These are phyloP conservation scores for Hyperoodon ampullatus DNA, from an alignment of 2,113 vertebrate species.

Conservation along the genomic window DNA sequence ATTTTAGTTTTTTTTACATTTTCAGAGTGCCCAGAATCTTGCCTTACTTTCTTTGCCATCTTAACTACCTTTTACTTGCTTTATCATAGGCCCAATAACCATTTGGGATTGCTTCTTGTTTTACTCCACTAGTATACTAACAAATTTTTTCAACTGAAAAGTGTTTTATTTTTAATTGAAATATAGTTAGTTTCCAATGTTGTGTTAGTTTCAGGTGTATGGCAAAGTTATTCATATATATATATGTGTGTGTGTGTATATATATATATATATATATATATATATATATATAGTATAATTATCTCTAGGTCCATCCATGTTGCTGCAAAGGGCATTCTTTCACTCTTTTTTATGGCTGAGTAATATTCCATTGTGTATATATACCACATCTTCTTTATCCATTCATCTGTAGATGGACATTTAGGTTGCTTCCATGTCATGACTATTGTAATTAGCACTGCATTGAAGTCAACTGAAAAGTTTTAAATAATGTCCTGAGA, in stretches of 20 bases:
- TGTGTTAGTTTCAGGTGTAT: background rate
- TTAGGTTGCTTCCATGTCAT: background rate
- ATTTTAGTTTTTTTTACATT: background rate
- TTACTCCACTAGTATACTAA: background rate
- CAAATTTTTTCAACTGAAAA: background rate
- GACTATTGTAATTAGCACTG: background rate
- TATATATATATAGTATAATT: background rate
- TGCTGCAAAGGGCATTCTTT: too few relatives aligned
- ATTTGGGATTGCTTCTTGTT: background rate
- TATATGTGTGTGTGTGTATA: fast-evolving
- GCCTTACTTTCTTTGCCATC: background rate
- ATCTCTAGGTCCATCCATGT: background rate
- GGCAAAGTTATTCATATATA: background rate
- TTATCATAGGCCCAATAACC: background rate
- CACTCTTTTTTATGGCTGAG: too few relatives aligned
- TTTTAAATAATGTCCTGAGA: background rate
- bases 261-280: background rate
- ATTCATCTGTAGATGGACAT: background rate
- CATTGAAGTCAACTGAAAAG: background rate
- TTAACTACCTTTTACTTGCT: background rate
- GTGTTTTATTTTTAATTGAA: background rate
- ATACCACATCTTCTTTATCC: background rate
- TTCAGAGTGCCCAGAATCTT: background rate
- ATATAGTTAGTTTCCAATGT: background rate
- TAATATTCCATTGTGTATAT: too few relatives aligned